A percentile compares a stretch with the other conserved stretches of the same genome.
Conservation (phyloP, 1,140 invertebrate species). For the Hydropsyche tenuis region DNA sequence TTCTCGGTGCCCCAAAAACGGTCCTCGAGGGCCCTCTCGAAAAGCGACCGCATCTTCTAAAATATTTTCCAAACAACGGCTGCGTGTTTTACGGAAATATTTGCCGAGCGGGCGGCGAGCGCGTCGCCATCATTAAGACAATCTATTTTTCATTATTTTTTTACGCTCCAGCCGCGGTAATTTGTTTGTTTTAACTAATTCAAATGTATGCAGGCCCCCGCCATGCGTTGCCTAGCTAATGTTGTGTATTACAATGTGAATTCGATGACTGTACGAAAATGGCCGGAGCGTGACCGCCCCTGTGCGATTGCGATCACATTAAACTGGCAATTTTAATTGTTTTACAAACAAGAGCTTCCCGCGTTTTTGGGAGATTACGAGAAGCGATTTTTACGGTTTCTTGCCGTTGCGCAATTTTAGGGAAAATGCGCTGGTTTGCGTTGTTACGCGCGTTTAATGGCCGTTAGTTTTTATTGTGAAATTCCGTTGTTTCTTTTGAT, state of each 20-base stretch:
- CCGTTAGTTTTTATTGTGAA: not conserved
- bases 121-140: too few relatives aligned
- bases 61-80: slow-evolving; percentile 49
- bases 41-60: slow-evolving; percentile 34
- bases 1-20: slow-evolving; percentile 16
- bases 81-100: slow-evolving; percentile 49
- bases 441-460: not conserved
- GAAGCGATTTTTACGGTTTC: not conserved
- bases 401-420: not conserved
- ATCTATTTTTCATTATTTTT: too few relatives aligned
- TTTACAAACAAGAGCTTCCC: slow-evolving; percentile 22
- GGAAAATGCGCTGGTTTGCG: not conserved
- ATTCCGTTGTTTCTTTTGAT: too few relatives aligned
- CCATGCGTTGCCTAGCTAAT: not conserved
- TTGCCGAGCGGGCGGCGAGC: slow-evolving; percentile 30
- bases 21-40: slow-evolving; percentile 40
- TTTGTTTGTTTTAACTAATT: slow-evolving; percentile 22
- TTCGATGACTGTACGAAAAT: too few relatives aligned
- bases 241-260: too few relatives aligned
- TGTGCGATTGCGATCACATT: slow-evolving; percentile 16
- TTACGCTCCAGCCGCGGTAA: not conserved
- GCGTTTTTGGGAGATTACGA: not conserved
- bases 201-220: slow-evolving; percentile 9
- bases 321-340: slow-evolving; percentile 29
- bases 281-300: not conserved